phyloP scores from a whole-genome alignment of 2,113 vertebrate species.

The Genyomyrus donnyi region DNA sequence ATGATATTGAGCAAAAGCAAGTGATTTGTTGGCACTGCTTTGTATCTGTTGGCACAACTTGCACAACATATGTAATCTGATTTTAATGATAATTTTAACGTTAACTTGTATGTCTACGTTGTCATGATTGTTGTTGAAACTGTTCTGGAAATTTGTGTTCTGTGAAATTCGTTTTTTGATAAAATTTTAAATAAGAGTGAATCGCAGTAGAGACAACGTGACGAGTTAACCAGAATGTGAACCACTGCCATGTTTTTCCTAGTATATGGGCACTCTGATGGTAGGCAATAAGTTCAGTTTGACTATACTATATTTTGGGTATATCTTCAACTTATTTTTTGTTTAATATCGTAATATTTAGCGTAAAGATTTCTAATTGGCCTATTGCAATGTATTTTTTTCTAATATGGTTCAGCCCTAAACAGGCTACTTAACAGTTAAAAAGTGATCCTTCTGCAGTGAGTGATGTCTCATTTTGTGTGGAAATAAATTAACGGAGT shows the following conservation, averaged over 20 bases:
- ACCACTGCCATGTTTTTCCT: not conserved
- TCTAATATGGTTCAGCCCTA: not conserved
- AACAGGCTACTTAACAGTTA: not conserved
- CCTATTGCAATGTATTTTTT: not conserved
- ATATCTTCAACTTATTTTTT: not conserved
- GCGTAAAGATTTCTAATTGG: not conserved
- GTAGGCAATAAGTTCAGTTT: not conserved
- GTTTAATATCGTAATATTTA: not conserved
- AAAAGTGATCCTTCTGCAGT: not conserved
- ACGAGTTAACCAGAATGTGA: not conserved
- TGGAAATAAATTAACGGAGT: not conserved
- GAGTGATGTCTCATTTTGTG: not conserved
- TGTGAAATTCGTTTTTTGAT: not conserved
- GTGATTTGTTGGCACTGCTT: not conserved
- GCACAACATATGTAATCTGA: not conserved
- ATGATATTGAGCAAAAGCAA: not conserved
- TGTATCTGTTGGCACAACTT: not conserved
- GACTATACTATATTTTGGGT: not conserved
- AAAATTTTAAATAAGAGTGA: not conserved
- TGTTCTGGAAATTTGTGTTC: not conserved
- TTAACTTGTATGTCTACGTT: not conserved
- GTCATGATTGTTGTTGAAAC: not conserved
- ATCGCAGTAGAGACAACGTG: not conserved
- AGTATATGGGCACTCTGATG: not conserved
- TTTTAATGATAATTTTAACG: not conserved